phyloP scores from a whole-genome alignment of 2,113 vertebrate species.

The Ahaetulla prasina region DNA sequence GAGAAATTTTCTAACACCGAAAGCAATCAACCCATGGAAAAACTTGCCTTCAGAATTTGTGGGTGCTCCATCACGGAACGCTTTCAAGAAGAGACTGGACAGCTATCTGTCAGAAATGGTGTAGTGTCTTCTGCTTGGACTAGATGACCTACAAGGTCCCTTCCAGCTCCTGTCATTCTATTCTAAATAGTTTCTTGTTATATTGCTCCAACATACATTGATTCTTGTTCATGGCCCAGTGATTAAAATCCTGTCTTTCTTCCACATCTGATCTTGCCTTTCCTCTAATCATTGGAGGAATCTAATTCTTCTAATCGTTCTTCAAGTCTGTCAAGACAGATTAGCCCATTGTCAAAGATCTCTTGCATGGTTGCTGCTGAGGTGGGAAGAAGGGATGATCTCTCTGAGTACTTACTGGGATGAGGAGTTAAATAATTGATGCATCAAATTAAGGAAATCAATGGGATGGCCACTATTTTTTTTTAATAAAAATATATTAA shows the following conservation, averaged over 20 bases:
- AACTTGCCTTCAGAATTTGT: too few relatives aligned
- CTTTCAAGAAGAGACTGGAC: too few relatives aligned
- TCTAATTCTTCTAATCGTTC: not conserved
- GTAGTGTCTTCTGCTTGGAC: too few relatives aligned
- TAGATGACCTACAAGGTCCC: too few relatives aligned
- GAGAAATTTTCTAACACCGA: too few relatives aligned
- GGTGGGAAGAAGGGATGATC: not conserved
- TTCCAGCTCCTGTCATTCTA: too few relatives aligned
- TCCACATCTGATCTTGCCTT: not conserved
- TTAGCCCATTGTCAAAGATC: not conserved
- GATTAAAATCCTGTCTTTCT: not conserved
- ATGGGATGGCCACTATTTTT: not conserved
- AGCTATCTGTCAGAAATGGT: too few relatives aligned
- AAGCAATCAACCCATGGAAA: too few relatives aligned
- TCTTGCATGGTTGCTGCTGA: not conserved
- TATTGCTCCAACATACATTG: not conserved
- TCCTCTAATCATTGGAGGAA: not conserved
- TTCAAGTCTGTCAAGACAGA: constrained; percentile 4
- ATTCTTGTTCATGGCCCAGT: not conserved
- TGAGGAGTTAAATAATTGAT: not conserved
- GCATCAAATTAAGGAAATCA: constrained; percentile 14
- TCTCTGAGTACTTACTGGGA: constrained; percentile 32
- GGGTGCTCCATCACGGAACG: too few relatives aligned
- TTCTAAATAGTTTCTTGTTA: not conserved
- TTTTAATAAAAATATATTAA: constrained; percentile 2